These are phyloP conservation scores for Sula dactylatra DNA, from an alignment of 2,113 vertebrate species.

Conservation along the genomic window DNA sequence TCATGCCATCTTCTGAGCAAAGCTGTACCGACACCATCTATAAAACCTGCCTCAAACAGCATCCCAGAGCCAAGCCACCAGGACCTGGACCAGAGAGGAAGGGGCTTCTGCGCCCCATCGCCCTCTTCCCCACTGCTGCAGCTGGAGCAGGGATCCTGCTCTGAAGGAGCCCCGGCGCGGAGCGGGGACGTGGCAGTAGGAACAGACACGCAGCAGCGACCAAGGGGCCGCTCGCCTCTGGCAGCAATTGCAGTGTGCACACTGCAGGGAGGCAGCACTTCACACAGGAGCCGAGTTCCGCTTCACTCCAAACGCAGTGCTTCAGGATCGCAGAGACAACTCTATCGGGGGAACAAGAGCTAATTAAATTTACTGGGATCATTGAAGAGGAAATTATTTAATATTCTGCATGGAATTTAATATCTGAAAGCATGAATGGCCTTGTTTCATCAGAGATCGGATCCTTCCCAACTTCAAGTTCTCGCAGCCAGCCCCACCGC, in stretches of 20 bases:
- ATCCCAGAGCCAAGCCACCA: background rate
- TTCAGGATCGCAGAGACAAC: conserved; percentile 62
- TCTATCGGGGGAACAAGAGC: conserved; percentile 73
- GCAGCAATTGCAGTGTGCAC: fast-evolving
- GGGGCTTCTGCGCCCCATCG: fast-evolving
- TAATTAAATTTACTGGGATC: conserved; percentile 85
- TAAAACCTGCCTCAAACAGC: background rate
- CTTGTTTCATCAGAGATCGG: background rate
- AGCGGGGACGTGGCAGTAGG: fast-evolving
- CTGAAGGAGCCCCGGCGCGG: fast-evolving
- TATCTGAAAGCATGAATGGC: conserved; percentile 57
- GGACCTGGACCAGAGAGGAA: background rate
- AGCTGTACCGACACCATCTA: background rate
- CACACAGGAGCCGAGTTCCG: background rate
- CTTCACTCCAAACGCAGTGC: background rate
- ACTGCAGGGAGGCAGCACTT: background rate
- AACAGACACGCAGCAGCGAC: fast-evolving
- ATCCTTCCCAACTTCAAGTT: background rate
- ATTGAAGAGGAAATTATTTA: conserved; percentile 82
- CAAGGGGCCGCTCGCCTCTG: fast-evolving
- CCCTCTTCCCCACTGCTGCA: too few relatives aligned
- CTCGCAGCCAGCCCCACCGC: background rate
- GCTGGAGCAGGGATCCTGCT: background rate
- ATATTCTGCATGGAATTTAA: conserved; percentile 74
- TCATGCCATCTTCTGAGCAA: background rate